These are phyloP conservation scores for Monoplex corrugatus DNA, from an alignment of 2,888 invertebrate species.

Conservation along the genomic window DNA sequence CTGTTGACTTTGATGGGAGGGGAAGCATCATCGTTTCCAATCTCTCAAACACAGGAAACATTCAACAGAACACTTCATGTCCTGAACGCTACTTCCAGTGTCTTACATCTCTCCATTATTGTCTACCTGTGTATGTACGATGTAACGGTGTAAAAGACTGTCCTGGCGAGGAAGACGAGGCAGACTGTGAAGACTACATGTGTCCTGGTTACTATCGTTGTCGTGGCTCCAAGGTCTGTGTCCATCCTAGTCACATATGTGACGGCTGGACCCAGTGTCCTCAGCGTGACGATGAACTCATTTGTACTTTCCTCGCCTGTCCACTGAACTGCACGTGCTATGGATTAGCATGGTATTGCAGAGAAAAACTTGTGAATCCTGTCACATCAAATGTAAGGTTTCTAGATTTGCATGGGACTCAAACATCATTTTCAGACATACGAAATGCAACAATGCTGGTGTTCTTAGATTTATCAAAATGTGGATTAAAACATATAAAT, in stretches of 20 bases:
- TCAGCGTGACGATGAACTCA: constrained; percentile 50
- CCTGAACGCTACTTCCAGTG: constrained; percentile 38
- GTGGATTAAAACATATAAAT: not conserved
- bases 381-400: not conserved
- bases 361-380: too few species aligned
- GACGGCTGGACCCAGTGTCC: constrained; percentile 53
- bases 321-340: constrained; percentile 32
- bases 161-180: constrained; percentile 48
- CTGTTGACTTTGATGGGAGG: not conserved
- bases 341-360: constrained; percentile 29
- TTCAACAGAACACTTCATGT: constrained; percentile 15
- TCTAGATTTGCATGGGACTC: not conserved
- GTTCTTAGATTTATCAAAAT: not conserved
- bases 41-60: not conserved
- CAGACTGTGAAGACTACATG: constrained; percentile 31
- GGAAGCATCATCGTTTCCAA: not conserved
- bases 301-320: constrained; percentile 26
- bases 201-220: constrained; percentile 53
- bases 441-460: not conserved
- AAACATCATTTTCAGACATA: not conserved
- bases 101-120: not conserved
- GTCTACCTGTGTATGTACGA: constrained; percentile 37
- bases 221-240: constrained; percentile 42
- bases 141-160: constrained; percentile 39
- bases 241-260: constrained; percentile 48